Evolutionary conservation across 2,888 invertebrate genomes (phyloP).

Genomic region (Lycia hirtaria): DNA sequence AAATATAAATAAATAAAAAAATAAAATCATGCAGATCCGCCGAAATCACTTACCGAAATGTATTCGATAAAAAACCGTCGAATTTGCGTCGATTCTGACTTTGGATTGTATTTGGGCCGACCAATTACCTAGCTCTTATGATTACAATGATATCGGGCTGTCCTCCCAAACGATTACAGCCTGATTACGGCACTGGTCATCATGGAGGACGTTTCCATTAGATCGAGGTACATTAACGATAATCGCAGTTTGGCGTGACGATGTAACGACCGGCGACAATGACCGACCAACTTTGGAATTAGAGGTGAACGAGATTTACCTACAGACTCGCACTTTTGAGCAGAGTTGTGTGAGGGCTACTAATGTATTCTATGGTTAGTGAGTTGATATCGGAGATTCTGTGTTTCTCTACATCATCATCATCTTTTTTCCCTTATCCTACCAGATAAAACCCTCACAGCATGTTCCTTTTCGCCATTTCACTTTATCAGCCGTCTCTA

Average conservation of each 20-base stretch:
- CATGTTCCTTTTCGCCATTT: too few species aligned
- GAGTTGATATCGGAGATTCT: too few species aligned
- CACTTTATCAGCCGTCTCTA: too few species aligned
- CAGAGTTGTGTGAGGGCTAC: background rate
- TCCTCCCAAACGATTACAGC: slow-evolving; percentile 13
- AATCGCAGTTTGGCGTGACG: slow-evolving; percentile 50
- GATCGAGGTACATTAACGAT: slow-evolving; percentile 35
- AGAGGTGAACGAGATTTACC: slow-evolving; percentile 3
- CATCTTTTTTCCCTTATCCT: too few species aligned
- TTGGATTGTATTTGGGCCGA: too few species aligned
- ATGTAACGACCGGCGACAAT: slow-evolving; percentile 22
- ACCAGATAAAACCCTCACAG: too few species aligned
- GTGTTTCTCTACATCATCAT: too few species aligned
- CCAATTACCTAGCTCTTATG: background rate
- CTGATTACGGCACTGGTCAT: slow-evolving; percentile 17
- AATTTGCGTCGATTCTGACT: too few species aligned
- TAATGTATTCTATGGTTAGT: background rate
- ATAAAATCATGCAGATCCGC: too few species aligned
- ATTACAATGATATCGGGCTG: background rate
- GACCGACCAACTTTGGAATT: slow-evolving; percentile 30
- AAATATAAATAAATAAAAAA: too few species aligned
- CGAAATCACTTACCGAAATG: too few species aligned
- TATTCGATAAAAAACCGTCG: too few species aligned
- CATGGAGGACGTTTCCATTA: slow-evolving; percentile 21
- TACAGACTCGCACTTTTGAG: background rate